Evolutionary conservation across 2,888 invertebrate species (phyloP), one percentile per base, ranked within the genome.

Genomic region (Rhimphoctona megacephalus): DNA sequence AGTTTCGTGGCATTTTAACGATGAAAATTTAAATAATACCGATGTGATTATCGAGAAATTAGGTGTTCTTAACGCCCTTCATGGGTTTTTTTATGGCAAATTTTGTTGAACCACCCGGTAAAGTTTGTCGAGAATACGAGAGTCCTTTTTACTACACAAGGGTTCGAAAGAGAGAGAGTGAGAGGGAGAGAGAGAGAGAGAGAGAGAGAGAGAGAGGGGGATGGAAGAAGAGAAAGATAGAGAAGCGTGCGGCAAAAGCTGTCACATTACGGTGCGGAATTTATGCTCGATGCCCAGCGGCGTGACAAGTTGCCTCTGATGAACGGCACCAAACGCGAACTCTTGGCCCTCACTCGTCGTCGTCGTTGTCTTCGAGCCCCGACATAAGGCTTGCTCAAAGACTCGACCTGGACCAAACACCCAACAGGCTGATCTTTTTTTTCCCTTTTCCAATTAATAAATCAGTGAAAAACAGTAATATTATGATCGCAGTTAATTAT

Each of bases 291-390:
- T 94, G 94, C 93, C 94, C 93, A 94, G 92, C 94, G 94, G 94
- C 94, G 93, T 93, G 94, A 94, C 94, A 94, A 94, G 94, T 94
- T 94, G 93, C 92, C 92, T 93, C 93, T 94, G 94, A 94, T 94
- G 94, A 94, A 94, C 94, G 94, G 93, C 93, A 92, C 92, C 92
- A 91, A 91, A 92, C 91, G 93, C 93, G 93, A 93, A 94, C 93
- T 94, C 92, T 93, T 93, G 93, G 93, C 93, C 93, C 93, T 92
- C 90, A 81, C 87, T 88, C 89, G 88, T 88, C 77, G 87, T 84
- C 72, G 78, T 81, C 69, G 67, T 76, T 78, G 83, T 85, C 82
- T 66, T 69, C 81, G 81, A 66, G 73, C 77, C 67, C 72, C 76
- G 64, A 72, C 57, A 81, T 69, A 70, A 69, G 57, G 61, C 73